Evolutionary conservation across 2,888 invertebrate species (phyloP).

Genomic region (Drosophila peninsularis): DNA sequence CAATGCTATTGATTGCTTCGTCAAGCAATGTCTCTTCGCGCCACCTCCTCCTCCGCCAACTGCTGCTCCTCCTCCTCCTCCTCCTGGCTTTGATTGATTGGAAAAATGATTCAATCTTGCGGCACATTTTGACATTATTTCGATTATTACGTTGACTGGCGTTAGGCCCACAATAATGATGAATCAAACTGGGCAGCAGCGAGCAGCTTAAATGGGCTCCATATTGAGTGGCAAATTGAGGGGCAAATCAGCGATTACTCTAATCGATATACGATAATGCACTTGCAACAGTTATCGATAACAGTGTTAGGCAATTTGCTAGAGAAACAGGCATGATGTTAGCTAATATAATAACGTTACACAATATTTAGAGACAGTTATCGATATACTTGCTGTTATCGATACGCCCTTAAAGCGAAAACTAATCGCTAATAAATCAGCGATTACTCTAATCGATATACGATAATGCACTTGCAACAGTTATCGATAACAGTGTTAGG

Average conservation of each 20-base stretch:
- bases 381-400: not conserved
- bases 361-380: too few species aligned
- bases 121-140: conserved; percentile 61
- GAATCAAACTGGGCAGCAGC: conserved; percentile 3
- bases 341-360: too few species aligned
- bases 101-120: conserved; percentile 80
- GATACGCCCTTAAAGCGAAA: too few species aligned
- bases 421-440: too few species aligned
- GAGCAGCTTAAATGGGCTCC: not conserved
- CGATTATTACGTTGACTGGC: conserved; percentile 28
- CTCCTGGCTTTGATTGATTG: conserved; percentile 79
- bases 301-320: too few species aligned
- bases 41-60: conserved; percentile 10
- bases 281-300: too few species aligned
- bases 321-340: too few species aligned
- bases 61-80: conserved; percentile 6
- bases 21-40: conserved; percentile 21
- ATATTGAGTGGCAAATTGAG: not conserved
- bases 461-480: too few species aligned
- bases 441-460: not conserved
- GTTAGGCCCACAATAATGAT: conserved; percentile 19
- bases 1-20: conserved; percentile 76
- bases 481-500: too few species aligned
- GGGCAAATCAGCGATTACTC: conserved; percentile 1
- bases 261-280: not conserved